phyloP scores from a whole-genome alignment of 2,113 vertebrate species.

The Lasiurus cinereus region DNA sequence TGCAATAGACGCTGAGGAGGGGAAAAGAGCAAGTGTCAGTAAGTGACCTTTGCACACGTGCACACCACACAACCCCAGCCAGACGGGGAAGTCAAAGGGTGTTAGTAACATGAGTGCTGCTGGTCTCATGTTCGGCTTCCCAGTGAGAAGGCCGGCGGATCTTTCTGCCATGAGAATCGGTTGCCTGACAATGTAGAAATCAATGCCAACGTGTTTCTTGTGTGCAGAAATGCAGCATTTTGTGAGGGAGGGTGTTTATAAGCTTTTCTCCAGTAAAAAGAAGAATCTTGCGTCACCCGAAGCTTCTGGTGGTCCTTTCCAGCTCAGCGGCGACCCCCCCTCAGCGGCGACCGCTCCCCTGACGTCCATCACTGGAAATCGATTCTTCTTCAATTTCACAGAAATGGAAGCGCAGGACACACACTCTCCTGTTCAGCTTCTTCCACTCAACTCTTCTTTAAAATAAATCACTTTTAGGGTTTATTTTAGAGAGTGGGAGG shows the following conservation, averaged over 20 bases:
- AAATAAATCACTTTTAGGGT: no score
- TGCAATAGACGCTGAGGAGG: constrained; percentile 6
- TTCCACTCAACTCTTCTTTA: not conserved
- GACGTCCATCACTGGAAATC: no score
- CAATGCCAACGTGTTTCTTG: not conserved
- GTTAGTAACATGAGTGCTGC: not conserved
- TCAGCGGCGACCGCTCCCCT: not conserved
- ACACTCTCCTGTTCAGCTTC: not conserved
- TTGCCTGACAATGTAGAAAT: not conserved
- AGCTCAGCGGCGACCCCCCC: fast-evolving
- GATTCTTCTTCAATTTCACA: not conserved
- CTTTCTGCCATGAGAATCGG: not conserved
- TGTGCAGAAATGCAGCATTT: not conserved
- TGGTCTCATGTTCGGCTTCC: not conserved
- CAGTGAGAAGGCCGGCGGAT: not conserved
- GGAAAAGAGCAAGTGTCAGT: not conserved
- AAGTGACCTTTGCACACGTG: not conserved
- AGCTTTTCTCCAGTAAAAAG: not conserved
- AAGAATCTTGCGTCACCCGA: not conserved
- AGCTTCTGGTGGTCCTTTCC: no score
- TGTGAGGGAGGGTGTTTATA: not conserved
- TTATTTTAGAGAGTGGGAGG: no score
- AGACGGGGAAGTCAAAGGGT: not conserved
- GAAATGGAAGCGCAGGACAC: not conserved
- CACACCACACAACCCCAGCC: not conserved